Evolutionary conservation across 2,888 invertebrate species (phyloP).

Genomic region (Seira ritae): DNA sequence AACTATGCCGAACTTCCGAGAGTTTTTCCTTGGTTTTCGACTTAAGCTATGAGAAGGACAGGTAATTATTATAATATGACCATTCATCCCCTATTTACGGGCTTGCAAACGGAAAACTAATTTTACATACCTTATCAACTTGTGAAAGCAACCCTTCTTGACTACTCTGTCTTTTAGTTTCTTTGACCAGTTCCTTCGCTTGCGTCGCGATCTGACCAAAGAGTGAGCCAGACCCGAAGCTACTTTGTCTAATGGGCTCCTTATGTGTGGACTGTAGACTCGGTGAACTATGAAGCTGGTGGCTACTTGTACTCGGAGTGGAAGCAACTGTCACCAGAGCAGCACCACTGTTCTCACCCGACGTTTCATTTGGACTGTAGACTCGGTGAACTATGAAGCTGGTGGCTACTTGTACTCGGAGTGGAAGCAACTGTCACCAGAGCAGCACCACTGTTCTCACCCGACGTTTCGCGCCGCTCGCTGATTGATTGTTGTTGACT

Average conservation of each 20-base stretch:
- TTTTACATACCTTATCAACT: constrained; percentile 87
- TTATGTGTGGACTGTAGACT: constrained; percentile 77
- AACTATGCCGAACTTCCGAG: constrained; percentile 78
- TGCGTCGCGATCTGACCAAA: constrained; percentile 92
- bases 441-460: neutral
- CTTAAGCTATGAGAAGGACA: constrained; percentile 77
- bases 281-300: constrained; percentile 77
- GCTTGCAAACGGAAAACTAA: neutral
- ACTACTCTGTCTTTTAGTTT: constrained; percentile 91
- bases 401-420: constrained; percentile 78
- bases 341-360: constrained; percentile 14
- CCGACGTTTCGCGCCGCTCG: constrained; percentile 12
- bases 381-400: constrained; percentile 77
- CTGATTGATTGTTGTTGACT: constrained; percentile 6
- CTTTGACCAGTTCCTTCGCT: constrained; percentile 91
- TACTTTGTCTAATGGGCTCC: constrained; percentile 71
- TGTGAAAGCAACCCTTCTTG: constrained; percentile 90
- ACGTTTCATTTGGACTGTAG: constrained; percentile 76
- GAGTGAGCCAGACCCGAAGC: constrained; percentile 78
- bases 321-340: constrained; percentile 78
- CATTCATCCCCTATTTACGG: neutral
- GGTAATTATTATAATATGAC: neutral
- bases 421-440: constrained; percentile 79
- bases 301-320: constrained; percentile 79
- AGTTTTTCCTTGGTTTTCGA: constrained; percentile 81